Evolutionary conservation across 37 sponge, comb jelly and placozoan genomes (phyloP).

Genomic region (Lycopodina hypogea): DNA sequence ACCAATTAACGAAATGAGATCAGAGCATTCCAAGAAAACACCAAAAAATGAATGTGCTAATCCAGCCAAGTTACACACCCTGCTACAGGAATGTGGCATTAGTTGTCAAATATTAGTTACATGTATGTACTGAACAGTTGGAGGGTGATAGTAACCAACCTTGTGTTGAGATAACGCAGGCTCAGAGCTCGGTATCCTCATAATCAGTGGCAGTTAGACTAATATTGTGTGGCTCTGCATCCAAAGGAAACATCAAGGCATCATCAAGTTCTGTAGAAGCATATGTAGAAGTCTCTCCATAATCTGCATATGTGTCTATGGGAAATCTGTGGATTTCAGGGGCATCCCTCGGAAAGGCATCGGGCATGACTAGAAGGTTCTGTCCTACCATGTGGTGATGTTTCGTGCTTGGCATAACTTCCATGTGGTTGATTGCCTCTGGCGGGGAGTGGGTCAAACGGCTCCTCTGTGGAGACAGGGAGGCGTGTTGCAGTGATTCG

Average conservation of each 20-base stretch:
- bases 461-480: background rate
- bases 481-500: background rate
- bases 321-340: constrained; percentile 12
- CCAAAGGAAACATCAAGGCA: constrained; percentile 12
- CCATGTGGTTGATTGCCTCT: background rate
- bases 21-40: too few species aligned
- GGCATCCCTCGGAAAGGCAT: constrained; percentile 13
- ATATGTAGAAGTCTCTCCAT: constrained; percentile 38
- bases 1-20: too few species aligned
- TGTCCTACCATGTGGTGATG: background rate
- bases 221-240: constrained; percentile 1
- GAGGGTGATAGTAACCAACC: too few species aligned
- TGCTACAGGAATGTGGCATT: too few species aligned
- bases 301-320: constrained; percentile 4
- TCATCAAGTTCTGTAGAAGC: constrained; percentile 42
- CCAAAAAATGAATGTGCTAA: too few species aligned
- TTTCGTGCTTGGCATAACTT: background rate
- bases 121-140: too few species aligned
- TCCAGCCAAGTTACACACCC: too few species aligned
- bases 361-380: constrained; percentile 27
- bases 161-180: too few species aligned
- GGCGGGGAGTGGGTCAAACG: background rate
- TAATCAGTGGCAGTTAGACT: constrained; percentile 18
- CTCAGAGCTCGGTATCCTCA: constrained; percentile 1
- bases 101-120: too few species aligned